Conservation (phyloP, 2,888 invertebrate genomes). For the Oscheius sp. region DNA sequence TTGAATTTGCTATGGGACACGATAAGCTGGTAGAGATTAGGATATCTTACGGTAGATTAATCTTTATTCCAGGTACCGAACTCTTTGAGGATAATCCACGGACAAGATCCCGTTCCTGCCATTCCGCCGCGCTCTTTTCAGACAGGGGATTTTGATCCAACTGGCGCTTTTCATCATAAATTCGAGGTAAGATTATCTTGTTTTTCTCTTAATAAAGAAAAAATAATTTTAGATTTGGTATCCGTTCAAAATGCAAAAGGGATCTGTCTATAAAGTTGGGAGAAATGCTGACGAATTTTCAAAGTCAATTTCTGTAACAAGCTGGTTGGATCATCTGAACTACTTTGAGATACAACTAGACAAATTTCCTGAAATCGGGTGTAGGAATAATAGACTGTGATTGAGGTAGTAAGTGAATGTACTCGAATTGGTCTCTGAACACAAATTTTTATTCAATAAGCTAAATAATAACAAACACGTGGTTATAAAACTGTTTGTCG, state of each 20-base stretch:
- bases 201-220: neutral
- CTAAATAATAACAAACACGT: neutral
- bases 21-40: neutral
- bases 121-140: neutral
- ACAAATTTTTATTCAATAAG: neutral
- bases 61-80: neutral
- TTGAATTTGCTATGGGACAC: neutral
- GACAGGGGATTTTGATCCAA: neutral
- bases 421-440: neutral
- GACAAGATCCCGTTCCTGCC: neutral
- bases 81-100: neutral
- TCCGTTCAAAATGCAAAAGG: neutral
- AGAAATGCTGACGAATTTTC: neutral
- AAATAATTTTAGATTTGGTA: slow-evolving; percentile 13
- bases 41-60: neutral
- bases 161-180: slow-evolving; percentile 4
- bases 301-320: neutral
- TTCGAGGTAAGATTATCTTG: neutral
- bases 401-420: neutral
- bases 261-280: neutral
- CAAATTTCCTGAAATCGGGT: slow-evolving; percentile 3
- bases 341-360: slow-evolving; percentile 3
- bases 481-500: neutral
- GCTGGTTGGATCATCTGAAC: neutral
- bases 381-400: neutral